Evolutionary conservation across 2,888 invertebrate species (phyloP), one percentile per base, ranked within the genome.

Genomic region (Sinopyrophorus schimmeli): DNA sequence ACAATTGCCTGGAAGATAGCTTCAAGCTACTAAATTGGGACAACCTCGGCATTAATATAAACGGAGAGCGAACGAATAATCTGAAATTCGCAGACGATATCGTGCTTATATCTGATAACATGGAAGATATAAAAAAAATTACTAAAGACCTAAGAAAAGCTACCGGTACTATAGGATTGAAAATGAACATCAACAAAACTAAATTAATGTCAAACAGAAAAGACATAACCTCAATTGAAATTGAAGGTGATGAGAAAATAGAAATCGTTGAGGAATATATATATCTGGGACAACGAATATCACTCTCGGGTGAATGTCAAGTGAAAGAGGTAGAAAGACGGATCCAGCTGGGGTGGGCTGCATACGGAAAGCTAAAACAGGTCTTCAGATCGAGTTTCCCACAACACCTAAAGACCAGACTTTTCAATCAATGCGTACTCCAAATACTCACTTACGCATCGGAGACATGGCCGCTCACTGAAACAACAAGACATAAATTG

Each of bases 81-180:
- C 10, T 28, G 15, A 5, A n/a, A 10, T 12, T 14, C 3, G 5
- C 14, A 12, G 28, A 2, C 28, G 28, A 28, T 12, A 28, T 28
- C n/a, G 28, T 28, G 5, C 12, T 28, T 10, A 9, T 28, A 28
- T 28, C 14, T 14, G 3, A 12, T 14, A 28, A 10, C 11, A 14
- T n/a, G 11, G 28, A 14, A 2, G 28, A 28, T 10, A 12, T 28
- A 12, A 14, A 28, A 28, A 15, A 28, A 27, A 27, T 27, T n/a
- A n/a, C n/a, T n/a, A n/a, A n/a, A n/a, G n/a, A n/a, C n/a, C n/a
- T n/a, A n/a, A n/a, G n/a, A n/a, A n/a, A n/a, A n/a, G n/a, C n/a
- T n/a, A n/a, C n/a, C n/a, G n/a, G n/a, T n/a, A n/a, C n/a, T n/a
- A n/a, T n/a, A n/a, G n/a, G n/a, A n/a, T n/a, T n/a, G n/a, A n/a